Base-by-base conservation (phyloP, 2,113 vertebrate genomes). In the Dendropsophus ebraccatus region DNA sequence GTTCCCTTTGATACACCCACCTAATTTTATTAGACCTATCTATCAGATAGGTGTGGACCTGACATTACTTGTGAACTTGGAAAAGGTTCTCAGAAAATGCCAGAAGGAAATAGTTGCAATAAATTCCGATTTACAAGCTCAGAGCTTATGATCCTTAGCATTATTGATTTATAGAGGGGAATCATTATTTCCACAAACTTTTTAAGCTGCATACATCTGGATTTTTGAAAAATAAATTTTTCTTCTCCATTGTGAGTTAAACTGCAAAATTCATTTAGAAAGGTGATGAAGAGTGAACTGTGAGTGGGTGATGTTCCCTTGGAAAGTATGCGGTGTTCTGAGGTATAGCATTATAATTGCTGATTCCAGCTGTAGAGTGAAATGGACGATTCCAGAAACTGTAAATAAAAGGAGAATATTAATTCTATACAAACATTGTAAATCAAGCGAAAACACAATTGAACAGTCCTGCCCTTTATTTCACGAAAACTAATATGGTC, bases 81-180 rank as follows among this genome's bases (percentile, higher is more conserved):
- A 58, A 47, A 23, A 86, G n/a, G 17, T 80, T 72, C 19, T 76
- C 76, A 23, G n/a, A 69, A 80, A 79, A 72, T 17, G 30, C 32
- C 19, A 47, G 13, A 10, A 62, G 41, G 72, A 86, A 41, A 72
- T 45, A 35, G 30, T 32, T 28, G 67, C n/a, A 21, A 73, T 81
- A 85, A 70, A 74, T 47, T 72, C 32, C 12, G 56, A 7, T 49
- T 23, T 72, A 23, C 9, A 86, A 73, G 25, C 32, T 72, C 49
- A 1, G 25, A 35, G 23, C 62, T 17, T 32, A 41, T 17, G 41
- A 50, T 45, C 58, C 77, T 30, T 60, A 54, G 25, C 32, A 28
- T 77, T 85, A 73, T 60, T 86, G 84, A 86, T 86, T 86, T 86
- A 86, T 86, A 73, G 32, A 25, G 4, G 50, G 45, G 84, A 73